Percentiles rank a stretch among this genome's conserved stretches.
phyloP scores from a whole-genome alignment of 2,888 invertebrate species.

The Drosophila pseudotalamancana region DNA sequence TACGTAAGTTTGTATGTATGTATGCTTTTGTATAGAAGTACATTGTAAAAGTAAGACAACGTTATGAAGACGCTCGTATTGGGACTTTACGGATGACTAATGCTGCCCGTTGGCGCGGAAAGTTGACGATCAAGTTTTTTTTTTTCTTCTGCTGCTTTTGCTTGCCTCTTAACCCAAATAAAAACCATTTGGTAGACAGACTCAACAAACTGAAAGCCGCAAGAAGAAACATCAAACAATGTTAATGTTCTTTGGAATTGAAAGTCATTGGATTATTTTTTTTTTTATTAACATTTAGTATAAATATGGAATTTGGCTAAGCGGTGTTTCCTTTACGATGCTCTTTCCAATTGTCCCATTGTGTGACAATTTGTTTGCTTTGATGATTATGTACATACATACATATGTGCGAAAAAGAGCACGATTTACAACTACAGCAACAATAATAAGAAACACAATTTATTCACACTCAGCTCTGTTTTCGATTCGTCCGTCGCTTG shows the following conservation, averaged over 20 bases:
- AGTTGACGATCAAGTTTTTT: conserved; percentile 17
- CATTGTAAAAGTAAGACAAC: not conserved
- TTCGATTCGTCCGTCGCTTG: conserved; percentile 39
- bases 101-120: conserved; percentile 35
- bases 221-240: not conserved
- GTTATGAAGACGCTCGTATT: conserved; percentile 5
- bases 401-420: conserved; percentile 39
- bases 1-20: not conserved
- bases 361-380: conserved; percentile 41
- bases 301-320: conserved; percentile 15
- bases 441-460: no score
- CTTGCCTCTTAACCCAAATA: conserved; percentile 62
- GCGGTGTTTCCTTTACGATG: conserved; percentile 15
- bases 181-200: conserved; percentile 28
- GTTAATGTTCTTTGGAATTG: conserved; percentile 12
- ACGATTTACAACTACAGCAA: conserved; percentile 47
- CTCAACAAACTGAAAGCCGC: conserved; percentile 2
- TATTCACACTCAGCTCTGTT: conserved; percentile 28
- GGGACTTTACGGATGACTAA: conserved; percentile 37
- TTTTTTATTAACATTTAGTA: conserved; percentile 38
- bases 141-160: not conserved
- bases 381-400: conserved; percentile 33
- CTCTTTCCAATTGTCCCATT: conserved; percentile 10
- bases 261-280: no score
- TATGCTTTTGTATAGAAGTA: not conserved